phyloP scores from a whole-genome alignment of 2,888 invertebrate species.

The Neocrepidodera transversa region DNA sequence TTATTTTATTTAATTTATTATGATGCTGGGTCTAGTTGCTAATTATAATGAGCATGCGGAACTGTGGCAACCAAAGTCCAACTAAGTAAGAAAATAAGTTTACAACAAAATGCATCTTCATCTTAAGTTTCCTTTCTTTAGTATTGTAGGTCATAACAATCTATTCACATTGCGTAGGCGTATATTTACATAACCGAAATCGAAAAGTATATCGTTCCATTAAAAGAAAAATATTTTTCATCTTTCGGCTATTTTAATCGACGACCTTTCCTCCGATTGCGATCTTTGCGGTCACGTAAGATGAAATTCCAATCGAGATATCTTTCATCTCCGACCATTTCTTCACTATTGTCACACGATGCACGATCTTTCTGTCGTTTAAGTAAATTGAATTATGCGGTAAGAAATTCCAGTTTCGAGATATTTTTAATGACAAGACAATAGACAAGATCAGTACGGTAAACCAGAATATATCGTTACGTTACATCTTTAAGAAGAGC shows the following conservation, averaged over 20 bases:
- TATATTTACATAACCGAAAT: constrained; percentile 22
- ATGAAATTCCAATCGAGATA: constrained; percentile 9
- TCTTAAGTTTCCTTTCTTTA: constrained; percentile 25
- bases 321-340: neutral
- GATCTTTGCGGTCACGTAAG: neutral
- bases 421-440: neutral
- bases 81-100: constrained; percentile 1
- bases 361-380: constrained; percentile 2
- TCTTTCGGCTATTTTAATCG: neutral
- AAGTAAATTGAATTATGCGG: constrained; percentile 3
- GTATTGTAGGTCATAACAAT: constrained; percentile 23
- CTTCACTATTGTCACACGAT: neutral
- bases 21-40: too few species aligned
- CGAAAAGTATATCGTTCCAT: constrained; percentile 24
- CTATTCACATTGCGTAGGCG: constrained; percentile 27
- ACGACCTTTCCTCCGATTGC: constrained; percentile 1
- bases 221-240: constrained; percentile 3
- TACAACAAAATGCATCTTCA: constrained; percentile 12
- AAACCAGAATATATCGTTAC: too few species aligned
- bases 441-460: too few species aligned
- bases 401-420: neutral
- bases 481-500: too few species aligned
- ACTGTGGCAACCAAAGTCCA: too few species aligned
- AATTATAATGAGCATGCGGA: too few species aligned
- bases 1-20: too few species aligned